phyloP scores from a whole-genome alignment of 2,888 invertebrate species.

The Limnephilus lunatus region DNA sequence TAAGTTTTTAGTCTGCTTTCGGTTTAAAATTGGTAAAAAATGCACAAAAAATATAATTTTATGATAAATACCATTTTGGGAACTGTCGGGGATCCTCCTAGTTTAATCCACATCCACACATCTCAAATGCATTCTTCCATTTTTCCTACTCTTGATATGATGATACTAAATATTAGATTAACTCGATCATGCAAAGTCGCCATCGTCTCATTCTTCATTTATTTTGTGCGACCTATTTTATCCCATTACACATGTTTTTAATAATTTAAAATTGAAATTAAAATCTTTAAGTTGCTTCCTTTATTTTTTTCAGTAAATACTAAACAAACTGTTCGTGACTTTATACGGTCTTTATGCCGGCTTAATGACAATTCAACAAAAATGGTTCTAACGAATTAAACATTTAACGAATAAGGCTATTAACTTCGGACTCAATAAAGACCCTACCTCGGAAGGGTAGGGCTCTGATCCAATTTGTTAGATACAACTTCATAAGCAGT shows the following conservation, averaged over 20 bases:
- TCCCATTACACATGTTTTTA: background rate
- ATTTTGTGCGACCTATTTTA: background rate
- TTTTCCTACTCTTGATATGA: background rate
- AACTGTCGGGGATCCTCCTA: background rate
- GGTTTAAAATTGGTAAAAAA: no score
- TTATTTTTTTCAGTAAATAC: background rate
- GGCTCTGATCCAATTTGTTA: background rate
- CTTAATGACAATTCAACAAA: background rate
- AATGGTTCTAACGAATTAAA: background rate
- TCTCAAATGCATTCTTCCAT: background rate
- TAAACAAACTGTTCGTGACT: background rate
- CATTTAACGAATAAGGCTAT: constrained; percentile 7
- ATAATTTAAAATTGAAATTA: background rate
- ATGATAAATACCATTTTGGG: no score
- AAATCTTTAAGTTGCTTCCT: background rate
- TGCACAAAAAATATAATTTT: no score
- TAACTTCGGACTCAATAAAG: constrained; percentile 9
- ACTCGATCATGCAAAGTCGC: background rate
- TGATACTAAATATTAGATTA: background rate
- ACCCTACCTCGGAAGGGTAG: background rate
- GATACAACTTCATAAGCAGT: constrained; percentile 11
- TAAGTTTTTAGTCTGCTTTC: no score
- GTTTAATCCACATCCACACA: background rate
- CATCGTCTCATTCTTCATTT: no score
- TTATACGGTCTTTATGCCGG: background rate